Percentiles rank a stretch among this genome's conserved stretches.
Conservation (phyloP, 2,888 invertebrate species). For the Timema podura region DNA sequence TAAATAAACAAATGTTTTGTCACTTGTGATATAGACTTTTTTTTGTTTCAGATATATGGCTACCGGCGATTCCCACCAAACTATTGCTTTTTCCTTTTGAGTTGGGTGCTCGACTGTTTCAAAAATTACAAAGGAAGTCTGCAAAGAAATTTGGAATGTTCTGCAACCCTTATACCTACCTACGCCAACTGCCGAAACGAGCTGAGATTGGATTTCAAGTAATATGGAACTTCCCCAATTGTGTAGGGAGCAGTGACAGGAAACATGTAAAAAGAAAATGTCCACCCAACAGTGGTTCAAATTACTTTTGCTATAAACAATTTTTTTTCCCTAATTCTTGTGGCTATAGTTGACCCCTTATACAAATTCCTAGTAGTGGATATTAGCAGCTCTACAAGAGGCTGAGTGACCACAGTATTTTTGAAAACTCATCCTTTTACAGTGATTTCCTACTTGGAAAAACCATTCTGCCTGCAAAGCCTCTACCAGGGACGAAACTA, state of each 20-base stretch:
- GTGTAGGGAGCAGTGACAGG: slow-evolving; percentile 37
- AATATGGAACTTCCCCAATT: slow-evolving; percentile 25
- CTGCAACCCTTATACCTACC: slow-evolving; percentile 28
- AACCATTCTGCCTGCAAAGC: too few species aligned
- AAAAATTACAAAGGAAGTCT: slow-evolving; percentile 38
- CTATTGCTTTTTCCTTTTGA: slow-evolving; percentile 38
- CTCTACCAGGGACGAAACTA: too few species aligned
- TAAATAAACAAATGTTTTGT: background rate
- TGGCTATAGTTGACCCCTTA: too few species aligned
- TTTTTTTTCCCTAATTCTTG: too few species aligned
- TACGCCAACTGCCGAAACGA: background rate
- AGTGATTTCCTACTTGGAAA: too few species aligned
- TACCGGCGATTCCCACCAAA: slow-evolving; percentile 37
- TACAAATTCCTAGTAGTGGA: too few species aligned
- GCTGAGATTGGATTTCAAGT: background rate
- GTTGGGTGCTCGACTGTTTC: slow-evolving; percentile 39
- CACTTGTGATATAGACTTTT: background rate
- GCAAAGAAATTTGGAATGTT: slow-evolving; percentile 37
- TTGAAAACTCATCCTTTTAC: too few species aligned
- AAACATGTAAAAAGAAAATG: slow-evolving; percentile 35
- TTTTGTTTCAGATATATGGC: slow-evolving; percentile 36
- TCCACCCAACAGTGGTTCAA: slow-evolving; percentile 21
- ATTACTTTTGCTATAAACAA: background rate
- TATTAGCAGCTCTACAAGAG: too few species aligned
- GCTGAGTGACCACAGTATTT: too few species aligned